These are phyloP conservation scores for Liparis tanakae DNA, from an alignment of 2,797 vertebrate genomes.

Conservation along the genomic window DNA sequence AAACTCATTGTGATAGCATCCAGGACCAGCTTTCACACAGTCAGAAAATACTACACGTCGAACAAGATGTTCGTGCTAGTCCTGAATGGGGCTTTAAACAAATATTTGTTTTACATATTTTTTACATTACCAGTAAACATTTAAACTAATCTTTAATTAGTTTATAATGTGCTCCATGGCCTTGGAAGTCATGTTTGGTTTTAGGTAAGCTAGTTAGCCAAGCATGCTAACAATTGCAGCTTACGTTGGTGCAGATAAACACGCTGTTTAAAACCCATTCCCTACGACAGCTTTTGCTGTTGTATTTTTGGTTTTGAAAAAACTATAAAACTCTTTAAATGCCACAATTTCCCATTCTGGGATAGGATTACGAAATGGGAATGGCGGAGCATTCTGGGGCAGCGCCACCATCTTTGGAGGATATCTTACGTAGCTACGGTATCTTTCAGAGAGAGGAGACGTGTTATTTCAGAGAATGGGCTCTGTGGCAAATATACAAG, in stretches of 20 bases:
- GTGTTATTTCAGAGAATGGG: no score
- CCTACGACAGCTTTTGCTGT: background rate
- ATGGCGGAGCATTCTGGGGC: background rate
- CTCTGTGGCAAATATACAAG: no score
- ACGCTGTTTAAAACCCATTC: background rate
- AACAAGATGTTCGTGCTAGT: background rate
- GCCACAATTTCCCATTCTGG: background rate
- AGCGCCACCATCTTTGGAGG: background rate
- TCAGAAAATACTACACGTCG: background rate
- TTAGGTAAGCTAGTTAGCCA: background rate
- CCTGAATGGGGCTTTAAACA: background rate
- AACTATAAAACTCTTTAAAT: background rate
- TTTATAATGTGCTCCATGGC: background rate
- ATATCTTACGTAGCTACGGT: background rate
- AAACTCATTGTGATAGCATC: background rate
- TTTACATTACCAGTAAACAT: background rate
- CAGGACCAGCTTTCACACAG: background rate
- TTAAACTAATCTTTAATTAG: background rate
- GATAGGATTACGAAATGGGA: background rate
- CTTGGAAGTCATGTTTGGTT: background rate
- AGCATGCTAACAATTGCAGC: background rate
- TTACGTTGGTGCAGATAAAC: background rate
- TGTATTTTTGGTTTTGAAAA: background rate
- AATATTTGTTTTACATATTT: background rate
- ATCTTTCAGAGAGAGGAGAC: background rate